Evolutionary conservation across 2,113 vertebrate species (phyloP).

Genomic region (Lampris megalopsis): DNA sequence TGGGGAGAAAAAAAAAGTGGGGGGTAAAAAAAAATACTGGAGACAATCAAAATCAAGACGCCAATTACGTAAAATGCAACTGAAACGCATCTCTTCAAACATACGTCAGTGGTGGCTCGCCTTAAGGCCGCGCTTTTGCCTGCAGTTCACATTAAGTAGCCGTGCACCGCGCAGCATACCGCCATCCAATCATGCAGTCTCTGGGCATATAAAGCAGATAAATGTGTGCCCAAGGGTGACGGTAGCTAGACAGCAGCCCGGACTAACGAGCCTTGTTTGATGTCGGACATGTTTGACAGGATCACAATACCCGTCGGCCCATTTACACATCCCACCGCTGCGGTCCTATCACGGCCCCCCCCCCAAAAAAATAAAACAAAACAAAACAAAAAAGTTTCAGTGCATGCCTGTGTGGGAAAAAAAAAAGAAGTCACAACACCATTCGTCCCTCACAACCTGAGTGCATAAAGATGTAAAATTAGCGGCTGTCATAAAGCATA

Average conservation of each 20-base stretch:
- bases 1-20: too few species aligned
- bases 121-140: not conserved
- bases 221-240: conserved; percentile 11
- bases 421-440: conserved; percentile 6
- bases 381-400: not conserved
- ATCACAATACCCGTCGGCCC: conserved; percentile 25
- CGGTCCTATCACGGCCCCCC: conserved; percentile 21
- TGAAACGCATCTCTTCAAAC: conserved; percentile 2
- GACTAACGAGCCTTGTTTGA: conserved; percentile 1
- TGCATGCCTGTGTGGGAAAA: not conserved
- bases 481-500: conserved; percentile 46
- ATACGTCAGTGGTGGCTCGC: not conserved
- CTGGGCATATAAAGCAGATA: conserved; percentile 18
- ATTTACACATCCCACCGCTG: conserved; percentile 5
- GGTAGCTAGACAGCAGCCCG: not conserved
- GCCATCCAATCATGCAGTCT: conserved; percentile 16
- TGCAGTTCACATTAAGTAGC: conserved; percentile 30
- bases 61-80: not conserved
- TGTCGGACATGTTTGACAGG: conserved; percentile 29
- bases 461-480: conserved; percentile 50
- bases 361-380: too few species aligned
- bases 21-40: too few species aligned
- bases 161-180: not conserved
- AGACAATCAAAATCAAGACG: too few species aligned
- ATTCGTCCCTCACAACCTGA: conserved; percentile 20